Conservation (phyloP, 2,888 invertebrate genomes). For the Troides aeacus region DNA sequence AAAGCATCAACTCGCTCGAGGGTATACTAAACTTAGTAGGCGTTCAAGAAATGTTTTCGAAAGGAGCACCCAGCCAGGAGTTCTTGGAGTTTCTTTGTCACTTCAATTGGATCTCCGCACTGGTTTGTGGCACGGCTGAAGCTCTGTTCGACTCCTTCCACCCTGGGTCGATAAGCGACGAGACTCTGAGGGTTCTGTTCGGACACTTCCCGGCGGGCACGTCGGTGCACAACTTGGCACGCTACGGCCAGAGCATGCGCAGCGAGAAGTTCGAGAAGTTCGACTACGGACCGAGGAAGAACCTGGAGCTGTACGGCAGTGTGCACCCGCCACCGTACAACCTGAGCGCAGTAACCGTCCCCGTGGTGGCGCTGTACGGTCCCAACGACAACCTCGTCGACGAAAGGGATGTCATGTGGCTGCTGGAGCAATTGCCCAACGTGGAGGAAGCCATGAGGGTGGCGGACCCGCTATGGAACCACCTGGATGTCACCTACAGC, state of each 20-base stretch:
- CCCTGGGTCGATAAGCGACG: slow-evolving; percentile 39
- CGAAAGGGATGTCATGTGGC: slow-evolving; percentile 39
- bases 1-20: slow-evolving; percentile 62
- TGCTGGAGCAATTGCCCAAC: slow-evolving; percentile 42
- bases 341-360: slow-evolving; percentile 44
- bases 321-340: slow-evolving; percentile 45
- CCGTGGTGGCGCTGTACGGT: slow-evolving; percentile 41
- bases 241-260: slow-evolving; percentile 42
- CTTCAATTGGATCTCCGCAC: slow-evolving; percentile 38
- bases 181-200: slow-evolving; percentile 29
- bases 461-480: slow-evolving; percentile 40
- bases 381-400: slow-evolving; percentile 46
- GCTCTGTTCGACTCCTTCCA: slow-evolving; percentile 29
- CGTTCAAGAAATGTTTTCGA: slow-evolving; percentile 29
- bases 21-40: slow-evolving; percentile 22
- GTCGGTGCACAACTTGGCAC: slow-evolving; percentile 46
- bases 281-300: slow-evolving; percentile 43
- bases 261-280: slow-evolving; percentile 43
- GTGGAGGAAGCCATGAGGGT: slow-evolving; percentile 33
- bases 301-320: slow-evolving; percentile 42
- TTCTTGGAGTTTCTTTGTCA: slow-evolving; percentile 51
- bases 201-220: slow-evolving; percentile 48
- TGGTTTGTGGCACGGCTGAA: slow-evolving; percentile 30
- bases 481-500: slow-evolving; percentile 47
- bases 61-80: slow-evolving; percentile 27